phyloP scores from a whole-genome alignment of 2,797 vertebrate species.

The Sebastes minor region DNA sequence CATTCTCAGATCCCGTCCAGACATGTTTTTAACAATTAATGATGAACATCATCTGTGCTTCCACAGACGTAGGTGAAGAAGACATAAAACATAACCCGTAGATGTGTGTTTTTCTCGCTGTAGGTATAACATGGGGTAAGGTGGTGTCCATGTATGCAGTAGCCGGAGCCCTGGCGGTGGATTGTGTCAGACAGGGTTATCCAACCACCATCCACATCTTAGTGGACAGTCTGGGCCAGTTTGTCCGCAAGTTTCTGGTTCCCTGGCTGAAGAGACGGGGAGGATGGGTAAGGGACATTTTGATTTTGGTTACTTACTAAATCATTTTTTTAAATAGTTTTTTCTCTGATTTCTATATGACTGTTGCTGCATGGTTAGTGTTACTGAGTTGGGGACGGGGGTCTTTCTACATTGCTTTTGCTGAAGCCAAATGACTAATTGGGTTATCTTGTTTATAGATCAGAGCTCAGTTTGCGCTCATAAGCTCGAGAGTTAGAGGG shows the following conservation, averaged over 20 bases:
- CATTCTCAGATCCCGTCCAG: background rate
- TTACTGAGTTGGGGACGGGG: background rate
- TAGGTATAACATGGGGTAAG: conserved; percentile 98
- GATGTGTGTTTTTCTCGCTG: background rate
- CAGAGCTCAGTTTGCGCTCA: conserved; percentile 4
- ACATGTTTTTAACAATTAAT: background rate
- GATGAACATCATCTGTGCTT: background rate
- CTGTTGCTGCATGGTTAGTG: too few species aligned
- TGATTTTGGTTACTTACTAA: background rate
- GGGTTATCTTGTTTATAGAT: conserved; percentile 8
- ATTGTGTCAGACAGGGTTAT: conserved; percentile 92
- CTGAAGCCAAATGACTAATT: background rate
- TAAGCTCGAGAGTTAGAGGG: background rate
- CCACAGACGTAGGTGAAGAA: background rate
- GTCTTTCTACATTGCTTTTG: background rate
- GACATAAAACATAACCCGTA: background rate
- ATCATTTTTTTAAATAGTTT: background rate
- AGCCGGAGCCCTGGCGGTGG: conserved; percentile 93
- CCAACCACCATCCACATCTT: conserved; percentile 89
- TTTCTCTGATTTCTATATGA: background rate
- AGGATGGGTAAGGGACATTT: conserved; percentile 91
- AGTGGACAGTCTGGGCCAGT: conserved; percentile 94
- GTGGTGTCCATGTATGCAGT: conserved; percentile 94
- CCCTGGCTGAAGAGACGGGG: conserved; percentile 93
- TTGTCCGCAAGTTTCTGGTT: conserved; percentile 91